Conservation (phyloP, 2,113 vertebrate species). For the Stigmatopora nigra region DNA sequence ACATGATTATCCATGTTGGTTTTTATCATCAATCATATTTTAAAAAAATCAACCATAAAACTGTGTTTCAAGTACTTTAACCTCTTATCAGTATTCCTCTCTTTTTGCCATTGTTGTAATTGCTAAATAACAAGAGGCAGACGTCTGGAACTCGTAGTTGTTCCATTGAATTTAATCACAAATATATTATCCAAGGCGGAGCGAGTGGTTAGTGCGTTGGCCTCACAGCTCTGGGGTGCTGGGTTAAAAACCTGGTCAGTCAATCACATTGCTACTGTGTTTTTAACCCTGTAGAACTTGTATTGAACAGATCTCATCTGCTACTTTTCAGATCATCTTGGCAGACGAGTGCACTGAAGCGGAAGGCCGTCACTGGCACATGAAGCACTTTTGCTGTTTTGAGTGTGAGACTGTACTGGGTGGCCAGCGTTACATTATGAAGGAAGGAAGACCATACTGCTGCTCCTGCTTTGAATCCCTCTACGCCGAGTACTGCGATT, state of each 20-base stretch:
- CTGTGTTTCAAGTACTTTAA: background rate
- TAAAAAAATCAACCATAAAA: background rate
- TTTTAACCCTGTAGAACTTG: constrained; percentile 16
- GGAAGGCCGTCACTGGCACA: constrained; percentile 97
- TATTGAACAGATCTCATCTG: constrained; percentile 36
- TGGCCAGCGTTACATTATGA: constrained; percentile 98
- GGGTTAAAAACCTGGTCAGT: background rate
- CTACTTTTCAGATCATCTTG: constrained; percentile 84
- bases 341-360: constrained; percentile 96
- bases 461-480: constrained; percentile 96
- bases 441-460: constrained; percentile 95
- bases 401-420: constrained; percentile 93
- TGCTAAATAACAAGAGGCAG: background rate
- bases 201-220: background rate
- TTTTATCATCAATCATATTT: background rate
- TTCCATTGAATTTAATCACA: background rate
- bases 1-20: background rate
- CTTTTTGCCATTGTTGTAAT: background rate
- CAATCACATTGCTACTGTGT: constrained; percentile 31
- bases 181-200: background rate
- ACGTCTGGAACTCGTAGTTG: background rate
- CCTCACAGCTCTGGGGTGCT: too few species aligned
- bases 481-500: constrained; percentile 94
- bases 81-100: background rate
- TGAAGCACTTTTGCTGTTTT: constrained; percentile 99